These are phyloP conservation scores for Drepana arcuata DNA, from an alignment of 1,140 invertebrate genomes.

Conservation along the genomic window DNA sequence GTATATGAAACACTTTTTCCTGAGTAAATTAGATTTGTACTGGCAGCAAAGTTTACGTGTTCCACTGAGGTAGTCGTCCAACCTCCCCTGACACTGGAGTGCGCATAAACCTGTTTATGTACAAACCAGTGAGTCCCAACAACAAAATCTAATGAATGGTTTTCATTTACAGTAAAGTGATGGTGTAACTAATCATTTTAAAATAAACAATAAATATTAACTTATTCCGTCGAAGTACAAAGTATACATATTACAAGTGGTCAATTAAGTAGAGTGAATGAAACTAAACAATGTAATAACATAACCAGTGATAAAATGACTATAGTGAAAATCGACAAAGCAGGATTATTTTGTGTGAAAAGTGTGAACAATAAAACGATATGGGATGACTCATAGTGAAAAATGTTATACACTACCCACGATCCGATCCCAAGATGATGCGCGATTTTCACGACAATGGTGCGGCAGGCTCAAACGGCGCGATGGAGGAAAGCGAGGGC, in stretches of 20 bases:
- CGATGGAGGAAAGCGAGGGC: slow-evolving; percentile 68
- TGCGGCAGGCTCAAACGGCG: slow-evolving; percentile 57
- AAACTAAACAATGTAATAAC: slow-evolving; percentile 42
- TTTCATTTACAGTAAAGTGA: slow-evolving; percentile 49
- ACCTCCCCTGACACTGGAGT: slow-evolving; percentile 30
- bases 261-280: slow-evolving; percentile 32
- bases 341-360: slow-evolving; percentile 47
- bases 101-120: slow-evolving; percentile 47
- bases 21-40: slow-evolving; percentile 1
- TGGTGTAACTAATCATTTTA: slow-evolving; percentile 59
- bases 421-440: slow-evolving; percentile 63
- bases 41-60: slow-evolving; percentile 22
- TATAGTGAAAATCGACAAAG: slow-evolving; percentile 33
- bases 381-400: slow-evolving; percentile 70
- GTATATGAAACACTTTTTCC: slow-evolving; percentile 4
- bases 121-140: slow-evolving; percentile 30
- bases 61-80: slow-evolving; percentile 38
- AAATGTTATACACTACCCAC: slow-evolving; percentile 56
- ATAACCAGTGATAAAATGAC: slow-evolving; percentile 50
- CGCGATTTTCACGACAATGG: slow-evolving; percentile 66
- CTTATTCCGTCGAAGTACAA: slow-evolving; percentile 67
- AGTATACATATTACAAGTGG: slow-evolving; percentile 47
- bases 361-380: slow-evolving; percentile 62
- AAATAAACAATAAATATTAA: slow-evolving; percentile 43
- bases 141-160: slow-evolving; percentile 7